Evolutionary conservation across 2,797 vertebrate genomes (phyloP).

Genomic region (Bradypodion ventrale): DNA sequence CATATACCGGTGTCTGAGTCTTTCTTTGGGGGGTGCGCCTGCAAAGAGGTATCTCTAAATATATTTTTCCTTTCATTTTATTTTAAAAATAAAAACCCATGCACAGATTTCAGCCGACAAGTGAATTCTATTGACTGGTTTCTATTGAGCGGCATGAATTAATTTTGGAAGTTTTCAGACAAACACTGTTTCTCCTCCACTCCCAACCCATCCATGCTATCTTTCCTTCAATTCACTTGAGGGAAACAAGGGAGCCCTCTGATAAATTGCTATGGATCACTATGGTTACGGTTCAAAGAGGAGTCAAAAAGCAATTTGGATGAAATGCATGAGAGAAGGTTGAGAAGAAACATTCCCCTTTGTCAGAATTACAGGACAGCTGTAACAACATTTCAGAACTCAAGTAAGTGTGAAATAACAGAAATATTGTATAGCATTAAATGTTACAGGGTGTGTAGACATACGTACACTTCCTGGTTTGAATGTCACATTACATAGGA

Average conservation of each 20-base stretch:
- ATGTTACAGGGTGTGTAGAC: slow-evolving; percentile 70
- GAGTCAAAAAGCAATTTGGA: slow-evolving; percentile 86
- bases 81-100: background rate
- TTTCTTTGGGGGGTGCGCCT: too few species aligned
- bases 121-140: background rate
- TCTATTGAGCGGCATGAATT: slow-evolving; percentile 14
- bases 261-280: slow-evolving; percentile 81
- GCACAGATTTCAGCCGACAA: background rate
- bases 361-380: slow-evolving; percentile 87
- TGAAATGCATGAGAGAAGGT: slow-evolving; percentile 69
- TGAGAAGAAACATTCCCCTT: slow-evolving; percentile 81
- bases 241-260: slow-evolving; percentile 83
- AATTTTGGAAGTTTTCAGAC: slow-evolving; percentile 71
- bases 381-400: slow-evolving; percentile 83
- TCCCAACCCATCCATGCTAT: background rate
- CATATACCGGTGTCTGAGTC: too few species aligned
- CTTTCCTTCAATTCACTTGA: slow-evolving; percentile 70
- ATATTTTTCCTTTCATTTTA: slow-evolving; percentile 38
- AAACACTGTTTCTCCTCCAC: slow-evolving; percentile 56
- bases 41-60: slow-evolving; percentile 52
- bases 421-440: slow-evolving; percentile 82
- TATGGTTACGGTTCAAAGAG: slow-evolving; percentile 87
- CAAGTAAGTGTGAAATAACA: slow-evolving; percentile 81
- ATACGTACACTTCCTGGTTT: slow-evolving; percentile 57
- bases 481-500: slow-evolving; percentile 81